Base-by-base conservation (phyloP, 2,888 invertebrate genomes). In the Biston stratarius region DNA sequence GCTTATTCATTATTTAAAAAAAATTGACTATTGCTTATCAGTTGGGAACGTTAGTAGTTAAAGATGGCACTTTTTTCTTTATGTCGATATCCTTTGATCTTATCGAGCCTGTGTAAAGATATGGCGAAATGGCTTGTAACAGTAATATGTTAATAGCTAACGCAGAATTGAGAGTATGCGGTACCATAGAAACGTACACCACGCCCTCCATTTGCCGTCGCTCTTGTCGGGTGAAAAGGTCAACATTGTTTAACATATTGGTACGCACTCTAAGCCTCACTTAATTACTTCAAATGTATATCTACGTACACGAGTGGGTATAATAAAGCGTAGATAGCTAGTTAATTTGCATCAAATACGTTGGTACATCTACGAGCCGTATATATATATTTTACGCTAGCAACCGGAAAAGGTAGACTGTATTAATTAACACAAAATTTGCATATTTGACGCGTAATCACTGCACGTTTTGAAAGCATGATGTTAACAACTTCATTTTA, bases 351-450 rank as follows among this genome's bases (percentile, higher is more conserved):
- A 69, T 69, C 60, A 64, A 57, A 61, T 58, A 44, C 59, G 64
- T 51, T 15, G 42, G 56, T 62, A 56, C 59, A 61, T 65, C 55
- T 59, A 38, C 58, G 15, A 60, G 38, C 53, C 57, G 47, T 36
- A 51, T n/a, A 61, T 64, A 24, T 24, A 56, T 15, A 64, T 64
- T 64, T 64, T 51, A 42, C 49, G 56, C 55, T 44, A 38, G 45
- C 53, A 38, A 44, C 64, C 60, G 60, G 67, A 69, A 70, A 73
- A 70, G 64, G 69, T 70, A 67, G 57, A 55, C 57, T 60, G 62
- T 63, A 64, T 72, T 76, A 68, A 76, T 76, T 76, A 72, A 59
- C 69, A 73, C 68, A 72, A 73, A 67, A 76, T 76, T 74, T 74
- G 61, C 76, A 76, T 74, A 64, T 68, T 68, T 64, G 56, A 68